A percentile compares a stretch with the other conserved stretches of the same genome.
phyloP scores from a whole-genome alignment of 1,140 invertebrate species.

The Carposina sasakii region DNA sequence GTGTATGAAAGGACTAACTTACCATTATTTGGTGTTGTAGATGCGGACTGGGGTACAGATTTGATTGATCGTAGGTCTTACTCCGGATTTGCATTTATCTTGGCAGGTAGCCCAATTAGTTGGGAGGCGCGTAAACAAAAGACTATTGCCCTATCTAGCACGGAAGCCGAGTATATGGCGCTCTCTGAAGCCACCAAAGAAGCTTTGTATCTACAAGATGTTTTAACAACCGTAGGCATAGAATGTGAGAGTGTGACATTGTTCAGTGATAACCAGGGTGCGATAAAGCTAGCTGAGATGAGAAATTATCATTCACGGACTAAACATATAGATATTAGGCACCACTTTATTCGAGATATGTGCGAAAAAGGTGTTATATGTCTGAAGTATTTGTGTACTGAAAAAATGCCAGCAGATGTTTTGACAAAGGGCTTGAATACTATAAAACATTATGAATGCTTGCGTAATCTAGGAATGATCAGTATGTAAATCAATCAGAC shows the following conservation, averaged over 20 bases:
- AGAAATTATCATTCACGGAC: constrained; percentile 13
- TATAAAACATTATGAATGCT: too few species aligned
- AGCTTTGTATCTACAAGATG: not conserved
- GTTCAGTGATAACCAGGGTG: constrained; percentile 17
- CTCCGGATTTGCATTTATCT: constrained; percentile 39
- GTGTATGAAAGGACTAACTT: not conserved
- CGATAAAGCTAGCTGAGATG: constrained; percentile 13
- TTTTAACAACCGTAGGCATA: not conserved
- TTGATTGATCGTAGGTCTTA: constrained; percentile 32
- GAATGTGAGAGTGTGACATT: not conserved
- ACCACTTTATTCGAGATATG: constrained; percentile 17
- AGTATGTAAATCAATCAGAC: too few species aligned
- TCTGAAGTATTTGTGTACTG: constrained; percentile 10
- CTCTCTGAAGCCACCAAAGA: constrained; percentile 25
- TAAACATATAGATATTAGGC: constrained; percentile 20
- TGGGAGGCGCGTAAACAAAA: constrained; percentile 48
- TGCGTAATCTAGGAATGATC: too few species aligned
- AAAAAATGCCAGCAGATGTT: constrained; percentile 16
- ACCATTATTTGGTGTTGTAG: constrained; percentile 22
- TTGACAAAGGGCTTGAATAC: constrained; percentile 16
- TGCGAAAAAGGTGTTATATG: not conserved
- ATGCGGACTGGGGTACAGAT: constrained; percentile 37
- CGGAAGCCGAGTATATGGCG: constrained; percentile 56
- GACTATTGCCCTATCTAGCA: constrained; percentile 45
- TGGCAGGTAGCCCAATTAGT: constrained; percentile 24